phyloP scores from a whole-genome alignment of 2,888 invertebrate species.

The Hofmannophila pseudospretella region DNA sequence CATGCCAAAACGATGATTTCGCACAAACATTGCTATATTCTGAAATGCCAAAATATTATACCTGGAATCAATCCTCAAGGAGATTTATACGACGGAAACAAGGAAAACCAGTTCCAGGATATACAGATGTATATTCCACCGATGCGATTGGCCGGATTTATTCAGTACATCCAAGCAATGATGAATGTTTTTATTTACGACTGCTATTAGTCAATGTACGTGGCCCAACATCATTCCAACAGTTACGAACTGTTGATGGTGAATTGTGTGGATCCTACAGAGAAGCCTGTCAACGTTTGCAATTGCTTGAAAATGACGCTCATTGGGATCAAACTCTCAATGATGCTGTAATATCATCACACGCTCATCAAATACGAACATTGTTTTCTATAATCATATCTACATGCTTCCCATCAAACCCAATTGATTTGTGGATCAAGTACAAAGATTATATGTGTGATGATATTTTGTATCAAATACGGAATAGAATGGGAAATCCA shows the following conservation, averaged over 20 bases:
- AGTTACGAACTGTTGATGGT: slow-evolving; percentile 31
- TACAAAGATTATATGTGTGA: slow-evolving; percentile 11
- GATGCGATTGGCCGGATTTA: slow-evolving; percentile 25
- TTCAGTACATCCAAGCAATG: slow-evolving; percentile 21
- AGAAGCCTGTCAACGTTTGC: slow-evolving; percentile 26
- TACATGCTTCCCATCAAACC: slow-evolving; percentile 19
- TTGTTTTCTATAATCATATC: slow-evolving; percentile 21
- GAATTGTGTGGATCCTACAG: slow-evolving; percentile 24
- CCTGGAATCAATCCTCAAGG: slow-evolving; percentile 18
- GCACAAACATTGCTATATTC: slow-evolving; percentile 37
- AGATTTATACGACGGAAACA: slow-evolving; percentile 20
- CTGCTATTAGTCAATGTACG: slow-evolving; percentile 17
- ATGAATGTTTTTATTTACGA: slow-evolving; percentile 22
- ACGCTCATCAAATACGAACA: slow-evolving; percentile 15
- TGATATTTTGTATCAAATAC: slow-evolving; percentile 14
- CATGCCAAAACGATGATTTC: slow-evolving; percentile 34
- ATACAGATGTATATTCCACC: slow-evolving; percentile 16
- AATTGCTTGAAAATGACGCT: slow-evolving; percentile 35
- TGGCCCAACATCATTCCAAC: slow-evolving; percentile 16
- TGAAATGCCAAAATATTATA: slow-evolving; percentile 29
- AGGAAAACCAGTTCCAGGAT: slow-evolving; percentile 20
- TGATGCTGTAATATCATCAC: slow-evolving; percentile 24
- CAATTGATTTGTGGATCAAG: slow-evolving; percentile 19
- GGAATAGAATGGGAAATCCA: slow-evolving; percentile 9
- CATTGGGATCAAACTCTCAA: slow-evolving; percentile 30